Conservation (phyloP, 1,140 invertebrate species). For the Anastrepha obliqua region DNA sequence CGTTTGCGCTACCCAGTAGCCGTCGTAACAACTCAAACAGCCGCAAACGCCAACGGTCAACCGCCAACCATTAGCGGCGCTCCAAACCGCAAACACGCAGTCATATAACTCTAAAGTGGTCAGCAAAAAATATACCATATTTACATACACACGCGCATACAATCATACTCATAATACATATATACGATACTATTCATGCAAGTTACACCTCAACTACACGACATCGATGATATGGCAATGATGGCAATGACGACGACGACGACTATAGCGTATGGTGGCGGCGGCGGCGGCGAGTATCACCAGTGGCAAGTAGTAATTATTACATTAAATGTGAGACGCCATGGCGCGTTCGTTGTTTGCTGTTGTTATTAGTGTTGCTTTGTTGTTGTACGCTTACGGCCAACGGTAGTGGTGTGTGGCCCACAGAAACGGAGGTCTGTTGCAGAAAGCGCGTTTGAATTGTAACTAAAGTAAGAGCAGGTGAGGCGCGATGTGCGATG, state of each 20-base stretch:
- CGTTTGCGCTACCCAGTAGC: slow-evolving; percentile 37
- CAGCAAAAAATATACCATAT: slow-evolving; percentile 25
- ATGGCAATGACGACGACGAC: not conserved
- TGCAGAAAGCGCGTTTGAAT: slow-evolving; percentile 9
- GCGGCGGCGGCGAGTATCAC: slow-evolving; percentile 45
- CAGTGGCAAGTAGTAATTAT: slow-evolving; percentile 74
- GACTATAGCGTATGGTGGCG: not conserved
- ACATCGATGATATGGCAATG: slow-evolving; percentile 21
- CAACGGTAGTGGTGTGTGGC: slow-evolving; percentile 40
- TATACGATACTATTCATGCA: not conserved
- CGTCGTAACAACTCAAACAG: slow-evolving; percentile 19
- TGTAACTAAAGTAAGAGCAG: not conserved
- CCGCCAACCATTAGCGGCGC: slow-evolving; percentile 27
- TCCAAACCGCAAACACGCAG: slow-evolving; percentile 49
- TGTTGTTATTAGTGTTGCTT: slow-evolving; percentile 51
- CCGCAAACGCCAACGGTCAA: slow-evolving; percentile 39
- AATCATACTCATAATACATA: not conserved
- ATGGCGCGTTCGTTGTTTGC: slow-evolving; percentile 42
- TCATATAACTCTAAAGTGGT: slow-evolving; percentile 36
- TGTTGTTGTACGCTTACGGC: not conserved
- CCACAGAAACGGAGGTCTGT: not conserved
- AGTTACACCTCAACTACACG: slow-evolving; percentile 41
- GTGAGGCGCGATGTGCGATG: not conserved
- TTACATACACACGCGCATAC: not conserved
- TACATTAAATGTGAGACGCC: slow-evolving; percentile 67